A percentile compares a stretch with the other conserved stretches of the same genome.
Conservation (phyloP, 2,888 invertebrate genomes). For the Brachyptera putata region DNA sequence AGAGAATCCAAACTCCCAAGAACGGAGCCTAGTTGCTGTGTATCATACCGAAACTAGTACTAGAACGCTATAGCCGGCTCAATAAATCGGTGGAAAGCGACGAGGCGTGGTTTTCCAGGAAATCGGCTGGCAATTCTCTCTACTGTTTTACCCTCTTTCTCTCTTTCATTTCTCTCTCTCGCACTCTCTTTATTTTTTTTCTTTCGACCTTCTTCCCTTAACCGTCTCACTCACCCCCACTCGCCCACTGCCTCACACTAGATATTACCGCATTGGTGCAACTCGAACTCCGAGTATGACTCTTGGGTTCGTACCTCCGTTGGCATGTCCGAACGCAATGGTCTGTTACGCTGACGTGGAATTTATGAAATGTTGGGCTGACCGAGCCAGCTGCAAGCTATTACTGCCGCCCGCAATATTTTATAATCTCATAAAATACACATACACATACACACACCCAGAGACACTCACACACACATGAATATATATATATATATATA, state of each 20-base stretch:
- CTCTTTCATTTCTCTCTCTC: no score
- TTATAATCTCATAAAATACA: background rate
- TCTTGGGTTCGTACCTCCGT: no score
- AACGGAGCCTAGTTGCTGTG: no score
- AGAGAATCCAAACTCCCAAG: no score
- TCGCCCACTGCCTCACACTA: no score
- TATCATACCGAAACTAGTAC: no score
- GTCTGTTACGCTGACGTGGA: conserved; percentile 16
- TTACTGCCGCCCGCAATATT: background rate
- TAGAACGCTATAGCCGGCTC: conserved; percentile 21
- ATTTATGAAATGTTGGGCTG: conserved; percentile 25
- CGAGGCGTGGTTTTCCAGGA: conserved; percentile 29
- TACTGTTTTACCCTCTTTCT: no score
- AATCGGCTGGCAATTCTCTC: conserved; percentile 20
- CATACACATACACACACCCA: no score
- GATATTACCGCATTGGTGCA: no score
- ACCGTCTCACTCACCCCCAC: background rate
- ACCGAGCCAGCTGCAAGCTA: conserved; percentile 19
- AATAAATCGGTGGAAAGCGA: conserved; percentile 28
- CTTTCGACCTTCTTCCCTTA: background rate
- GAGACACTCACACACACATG: no score
- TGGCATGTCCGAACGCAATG: conserved; percentile 22
- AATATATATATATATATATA: no score
- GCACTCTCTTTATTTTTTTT: conserved; percentile 11
- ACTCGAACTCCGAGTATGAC: no score